Conservation (phyloP, 1,140 invertebrate genomes). For the Drosophila funebris region DNA sequence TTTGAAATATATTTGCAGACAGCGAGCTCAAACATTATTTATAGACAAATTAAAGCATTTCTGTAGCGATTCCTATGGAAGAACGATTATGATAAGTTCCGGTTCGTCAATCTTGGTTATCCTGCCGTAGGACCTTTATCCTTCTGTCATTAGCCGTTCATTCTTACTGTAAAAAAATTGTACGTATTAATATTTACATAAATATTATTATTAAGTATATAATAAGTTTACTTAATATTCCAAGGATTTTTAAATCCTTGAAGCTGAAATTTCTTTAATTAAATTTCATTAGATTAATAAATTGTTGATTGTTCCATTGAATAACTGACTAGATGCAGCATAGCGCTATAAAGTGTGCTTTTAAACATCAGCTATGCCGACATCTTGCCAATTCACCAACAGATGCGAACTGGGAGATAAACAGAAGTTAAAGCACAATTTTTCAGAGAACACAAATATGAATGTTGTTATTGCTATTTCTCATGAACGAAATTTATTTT, state of each 20-base stretch:
- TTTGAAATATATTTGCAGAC: too few species aligned
- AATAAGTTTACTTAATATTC: background rate
- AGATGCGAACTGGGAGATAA: slow-evolving; percentile 43
- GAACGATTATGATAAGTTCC: background rate
- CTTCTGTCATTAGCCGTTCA: background rate
- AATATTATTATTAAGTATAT: background rate
- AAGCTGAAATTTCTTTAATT: background rate
- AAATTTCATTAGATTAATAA: background rate
- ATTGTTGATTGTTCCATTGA: slow-evolving; percentile 73
- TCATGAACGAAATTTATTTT: slow-evolving; percentile 35
- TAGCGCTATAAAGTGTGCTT: slow-evolving; percentile 71
- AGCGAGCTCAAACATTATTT: too few species aligned
- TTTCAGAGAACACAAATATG: slow-evolving; percentile 30
- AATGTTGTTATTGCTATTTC: slow-evolving; percentile 25
- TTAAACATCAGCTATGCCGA: slow-evolving; percentile 83
- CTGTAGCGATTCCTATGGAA: too few species aligned
- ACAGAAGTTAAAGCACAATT: slow-evolving; percentile 4
- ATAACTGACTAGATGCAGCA: slow-evolving; percentile 83
- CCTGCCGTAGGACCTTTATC: background rate
- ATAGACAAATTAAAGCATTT: too few species aligned
- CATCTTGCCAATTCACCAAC: slow-evolving; percentile 83
- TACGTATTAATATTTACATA: background rate
- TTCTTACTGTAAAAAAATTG: background rate
- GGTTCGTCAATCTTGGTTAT: background rate
- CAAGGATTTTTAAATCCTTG: background rate